Base-by-base conservation (phyloP, 35 echinoderm and acorn worm genomes). In the Heliocidaris tuberculata region DNA sequence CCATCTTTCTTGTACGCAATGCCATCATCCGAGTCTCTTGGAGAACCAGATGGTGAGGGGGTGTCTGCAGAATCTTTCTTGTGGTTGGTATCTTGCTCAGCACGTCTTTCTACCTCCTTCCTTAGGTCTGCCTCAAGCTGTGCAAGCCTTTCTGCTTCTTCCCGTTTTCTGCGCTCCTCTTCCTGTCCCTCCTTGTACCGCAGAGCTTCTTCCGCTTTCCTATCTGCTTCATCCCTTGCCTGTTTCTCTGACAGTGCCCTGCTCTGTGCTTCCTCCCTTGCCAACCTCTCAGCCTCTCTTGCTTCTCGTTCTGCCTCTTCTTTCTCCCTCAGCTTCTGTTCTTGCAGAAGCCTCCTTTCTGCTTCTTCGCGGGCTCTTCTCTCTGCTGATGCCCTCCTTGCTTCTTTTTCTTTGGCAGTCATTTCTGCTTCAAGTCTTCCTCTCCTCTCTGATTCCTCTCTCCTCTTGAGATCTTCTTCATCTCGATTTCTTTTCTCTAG, bases 211-310 rank as follows among this genome's bases (percentile, higher is more conserved):
- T 93, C 31, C 48, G 89, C 49, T 78, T 95, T 71, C 50, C 49
- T 86, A 31, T 96, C 94, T 30, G 94, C 96, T 86, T 96, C 94
- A 54, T 95, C 94, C 92, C 94, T 90, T 87, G 94, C 93, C 31
- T 94, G 48, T 29, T 94, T 96, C 56, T 96, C 93, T 92, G 85
- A 86, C 31, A 93, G 5, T 32, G 47, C 31, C 31, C 88, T 92
- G 13, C 88, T 92, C 49, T 70, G 24, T 93, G 31, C 61, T 31
- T 92, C 90, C 86, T 96, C 93, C 54, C 50, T 30, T 31, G 94
- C 86, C 29, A 86, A 94, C 86, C 29, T 61, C 93, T 90, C 85
- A 90, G 85, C 95, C 29, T 65, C 54, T 85, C 59, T 96, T 1
- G 13, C 47, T 90, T 95, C 86, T 78, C 78, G 31, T n/a, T 95